Evolutionary conservation across 2,113 vertebrate species (phyloP), one percentile per base, ranked within the genome.

Genomic region (Xiphorhynchus elegans): DNA sequence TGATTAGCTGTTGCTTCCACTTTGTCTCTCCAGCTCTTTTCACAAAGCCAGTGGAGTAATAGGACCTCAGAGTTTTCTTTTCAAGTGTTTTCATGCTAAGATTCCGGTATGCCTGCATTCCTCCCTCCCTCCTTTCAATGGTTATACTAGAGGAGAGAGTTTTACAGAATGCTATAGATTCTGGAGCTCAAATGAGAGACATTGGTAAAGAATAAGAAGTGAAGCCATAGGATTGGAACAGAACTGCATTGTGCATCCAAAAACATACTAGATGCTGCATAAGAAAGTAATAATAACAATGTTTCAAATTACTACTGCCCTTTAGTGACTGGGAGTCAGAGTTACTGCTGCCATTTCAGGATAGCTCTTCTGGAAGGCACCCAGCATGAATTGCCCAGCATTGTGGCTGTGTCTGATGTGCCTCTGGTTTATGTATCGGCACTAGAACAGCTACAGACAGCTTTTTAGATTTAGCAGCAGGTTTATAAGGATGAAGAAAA

Each of bases 391-490:
- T 81, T 89, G 58, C 11, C 72, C 25, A 47, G 76, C 24, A 55
- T 10, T 17, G 28, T 64, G 67, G 24, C 52, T 67, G 31, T 74
- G 67, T 49, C 78, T 93, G 85, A 33, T 62, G 42, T 89, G 77
- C 76, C 72, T 85, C 70, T 82, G 40, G 20, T 78, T 86, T 63
- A 56, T 52, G 60, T 56, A 8, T 8, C 17, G 53, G 82, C 12
- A 59, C 76, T 8, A 67, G 82, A 93, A 50, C 50, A 88, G 87
- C 87, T 55, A 62, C 6, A 79, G 74, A 79, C 40, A 85, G 50
- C 20, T 87, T 73, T 79, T 94, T 93, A 39, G 84, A 74, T 95
- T 90, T 83, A 97, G 87, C 84, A 96, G 91, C 70, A 83, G 90
- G 55, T 77, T 91, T 94, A 40, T 69, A 53, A 89, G 49, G 91